Evolutionary conservation across 2,888 invertebrate genomes (phyloP).

Genomic region (Cryptocheilus praepositus): DNA sequence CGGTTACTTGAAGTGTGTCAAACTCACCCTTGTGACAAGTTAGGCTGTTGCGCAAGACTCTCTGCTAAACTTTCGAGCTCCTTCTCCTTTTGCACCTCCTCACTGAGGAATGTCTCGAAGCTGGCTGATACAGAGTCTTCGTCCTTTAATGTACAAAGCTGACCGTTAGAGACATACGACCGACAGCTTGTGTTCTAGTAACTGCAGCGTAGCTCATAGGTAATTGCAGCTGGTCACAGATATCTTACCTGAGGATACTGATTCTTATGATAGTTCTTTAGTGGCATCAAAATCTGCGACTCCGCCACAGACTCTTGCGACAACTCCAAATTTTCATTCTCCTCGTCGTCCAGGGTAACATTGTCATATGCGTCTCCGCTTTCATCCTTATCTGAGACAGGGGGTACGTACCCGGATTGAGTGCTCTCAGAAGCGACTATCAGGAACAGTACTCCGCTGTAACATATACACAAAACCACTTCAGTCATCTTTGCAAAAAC

Average conservation of each 20-base stretch:
- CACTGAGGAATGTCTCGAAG: constrained; percentile 32
- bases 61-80: constrained; percentile 63
- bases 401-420: constrained; percentile 73
- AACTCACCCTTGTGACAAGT: constrained; percentile 71
- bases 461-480: constrained; percentile 54
- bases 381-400: constrained; percentile 42
- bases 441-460: constrained; percentile 79
- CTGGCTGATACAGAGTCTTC: constrained; percentile 28
- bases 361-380: constrained; percentile 48
- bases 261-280: constrained; percentile 39
- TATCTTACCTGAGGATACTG: constrained; percentile 43
- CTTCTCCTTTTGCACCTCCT: constrained; percentile 36
- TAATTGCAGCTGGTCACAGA: too few relatives aligned
- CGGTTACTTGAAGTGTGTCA: neutral
- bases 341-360: constrained; percentile 44
- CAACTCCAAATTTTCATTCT: constrained; percentile 26
- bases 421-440: constrained; percentile 78
- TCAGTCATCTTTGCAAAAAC: constrained; percentile 5
- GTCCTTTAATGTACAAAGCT: constrained; percentile 25
- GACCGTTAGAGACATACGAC: too few relatives aligned
- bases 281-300: constrained; percentile 22
- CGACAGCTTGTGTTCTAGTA: too few relatives aligned
- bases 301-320: constrained; percentile 23
- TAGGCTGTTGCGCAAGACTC: constrained; percentile 66
- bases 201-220: too few relatives aligned